Percentiles rank a stretch among this genome's conserved stretches.
Conservation (phyloP, 2,113 vertebrate species). For the Hypanus sabinus region DNA sequence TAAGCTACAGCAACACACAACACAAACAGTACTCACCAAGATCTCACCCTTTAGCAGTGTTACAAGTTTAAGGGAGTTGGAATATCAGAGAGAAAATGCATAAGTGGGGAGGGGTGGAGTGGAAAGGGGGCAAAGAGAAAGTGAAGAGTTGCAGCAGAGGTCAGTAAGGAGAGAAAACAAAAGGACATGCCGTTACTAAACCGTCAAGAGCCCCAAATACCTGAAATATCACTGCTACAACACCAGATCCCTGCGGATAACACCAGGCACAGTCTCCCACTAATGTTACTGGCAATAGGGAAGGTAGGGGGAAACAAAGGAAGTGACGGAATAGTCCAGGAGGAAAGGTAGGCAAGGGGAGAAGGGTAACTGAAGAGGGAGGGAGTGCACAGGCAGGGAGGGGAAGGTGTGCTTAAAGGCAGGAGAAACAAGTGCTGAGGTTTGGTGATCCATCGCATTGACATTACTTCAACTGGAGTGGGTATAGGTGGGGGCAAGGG, state of each 20-base stretch:
- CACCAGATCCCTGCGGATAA: background rate
- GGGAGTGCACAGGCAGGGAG: background rate
- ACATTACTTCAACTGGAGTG: background rate
- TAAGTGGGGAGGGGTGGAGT: slow-evolving; percentile 9
- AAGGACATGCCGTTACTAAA: slow-evolving; percentile 22
- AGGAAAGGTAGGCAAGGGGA: background rate
- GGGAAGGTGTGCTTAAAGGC: slow-evolving; percentile 32
- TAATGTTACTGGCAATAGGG: background rate
- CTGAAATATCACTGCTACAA: background rate
- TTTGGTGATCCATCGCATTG: background rate
- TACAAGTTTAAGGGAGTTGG: background rate
- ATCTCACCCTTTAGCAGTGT: slow-evolving; percentile 78
- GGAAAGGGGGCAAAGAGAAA: background rate
- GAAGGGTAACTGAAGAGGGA: background rate
- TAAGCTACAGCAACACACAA: slow-evolving; percentile 17
- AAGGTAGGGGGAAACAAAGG: slow-evolving; percentile 38
- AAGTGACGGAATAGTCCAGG: background rate
- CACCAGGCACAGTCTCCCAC: background rate
- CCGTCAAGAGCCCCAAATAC: background rate
- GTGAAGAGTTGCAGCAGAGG: background rate
- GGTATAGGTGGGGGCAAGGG: slow-evolving; percentile 40
- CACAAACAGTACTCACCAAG: slow-evolving; percentile 80
- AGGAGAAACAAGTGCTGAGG: background rate
- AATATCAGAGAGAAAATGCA: background rate
- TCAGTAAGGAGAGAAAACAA: slow-evolving; percentile 21